Evolutionary conservation across 2,888 invertebrate genomes (phyloP), one percentile per base, ranked within the genome.

Genomic region (Coecobrya sp.): DNA sequence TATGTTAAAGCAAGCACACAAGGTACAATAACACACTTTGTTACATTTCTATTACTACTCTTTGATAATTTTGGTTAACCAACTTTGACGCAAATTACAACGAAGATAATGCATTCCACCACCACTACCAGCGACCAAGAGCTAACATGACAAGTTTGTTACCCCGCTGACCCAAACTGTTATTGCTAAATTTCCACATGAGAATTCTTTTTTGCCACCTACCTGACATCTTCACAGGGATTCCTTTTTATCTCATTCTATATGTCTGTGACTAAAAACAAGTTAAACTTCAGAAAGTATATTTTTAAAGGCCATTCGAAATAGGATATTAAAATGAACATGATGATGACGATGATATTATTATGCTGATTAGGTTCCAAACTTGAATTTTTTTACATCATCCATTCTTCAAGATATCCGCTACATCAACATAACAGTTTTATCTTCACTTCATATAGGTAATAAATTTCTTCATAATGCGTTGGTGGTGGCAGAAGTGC

Each of bases 321-420:
- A 62, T 59, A 79, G 79, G 79, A 79, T 79, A 55, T 79, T 79
- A 13, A 25, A 52, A 70, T 70, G 36, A 70, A 7, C n/a, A 5
- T 62, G 82, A 36, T 82, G 81, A 82, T 62, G 82, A 36, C 59
- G 81, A 82, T 82, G 30, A 55, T 55, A 82, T 82, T 82, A 82
- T 85, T 85, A 85, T 85, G 85, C 65, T 85, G 85, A 85, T 85
- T 85, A 85, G 85, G 68, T 85, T 85, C 85, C 85, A 85, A 85
- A 85, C 85, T 85, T 85, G 65, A 85, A 42, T 85, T 65, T 68
- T 84, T n/a, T 70, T 70, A 36, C 70, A 70, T 70, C 70, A 70
- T 27, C 5, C 65, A 70, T 30, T 30, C 36, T 30, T 30, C 36
- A 30, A 70, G 70, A 70, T 36, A 36, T n/a, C n/a, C 30, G 70